These are phyloP conservation scores for Dallia pectoralis DNA, from an alignment of 2,797 vertebrate genomes.

Conservation along the genomic window DNA sequence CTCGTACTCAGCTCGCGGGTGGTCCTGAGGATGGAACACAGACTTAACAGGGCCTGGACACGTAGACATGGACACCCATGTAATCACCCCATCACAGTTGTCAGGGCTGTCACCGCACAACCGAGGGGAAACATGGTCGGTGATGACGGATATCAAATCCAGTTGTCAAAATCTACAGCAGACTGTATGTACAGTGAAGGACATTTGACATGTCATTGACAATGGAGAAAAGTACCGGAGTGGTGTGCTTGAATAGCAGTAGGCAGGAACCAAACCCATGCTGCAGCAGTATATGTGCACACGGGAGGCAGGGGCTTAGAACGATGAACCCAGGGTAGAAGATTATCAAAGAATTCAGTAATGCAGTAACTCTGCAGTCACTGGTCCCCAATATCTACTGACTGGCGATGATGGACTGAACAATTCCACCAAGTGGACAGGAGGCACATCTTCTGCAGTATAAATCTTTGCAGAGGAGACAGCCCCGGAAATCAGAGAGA, in stretches of 20 bases:
- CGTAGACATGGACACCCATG: not conserved
- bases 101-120: not conserved
- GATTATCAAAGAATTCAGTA: not conserved
- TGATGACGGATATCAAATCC: not conserved
- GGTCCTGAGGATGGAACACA: slow-evolving; percentile 77
- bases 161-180: not conserved
- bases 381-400: not conserved
- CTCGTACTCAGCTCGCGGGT: slow-evolving; percentile 94
- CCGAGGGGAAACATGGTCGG: not conserved
- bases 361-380: not conserved
- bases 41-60: not conserved
- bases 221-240: too few relatives aligned
- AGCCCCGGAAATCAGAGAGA: slow-evolving; percentile 25
- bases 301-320: not conserved
- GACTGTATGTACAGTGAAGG: not conserved
- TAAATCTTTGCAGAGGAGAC: not conserved
- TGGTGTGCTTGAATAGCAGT: too few relatives aligned
- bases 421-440: not conserved
- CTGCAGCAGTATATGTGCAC: not conserved
- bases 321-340: not conserved
- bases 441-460: not conserved
- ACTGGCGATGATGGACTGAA: not conserved
- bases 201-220: too few relatives aligned
- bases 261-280: too few relatives aligned
- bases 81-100: not conserved